Evolutionary conservation across 2,888 invertebrate genomes (phyloP), one percentile per base, ranked within the genome.

Genomic region (Apamea sordens): DNA sequence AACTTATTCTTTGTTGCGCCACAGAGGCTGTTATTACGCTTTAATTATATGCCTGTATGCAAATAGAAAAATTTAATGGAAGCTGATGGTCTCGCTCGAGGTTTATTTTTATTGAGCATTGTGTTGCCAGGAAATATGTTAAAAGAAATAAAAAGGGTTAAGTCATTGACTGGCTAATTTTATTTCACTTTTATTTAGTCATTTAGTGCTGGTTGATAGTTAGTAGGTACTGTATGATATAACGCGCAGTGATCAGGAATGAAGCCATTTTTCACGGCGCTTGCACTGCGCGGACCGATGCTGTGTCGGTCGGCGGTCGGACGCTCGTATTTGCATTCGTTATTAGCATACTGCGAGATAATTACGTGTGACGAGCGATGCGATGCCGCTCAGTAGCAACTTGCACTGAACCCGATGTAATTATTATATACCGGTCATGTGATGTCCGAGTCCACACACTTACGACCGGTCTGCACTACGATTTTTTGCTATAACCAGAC

Each of bases 1-100:
- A 96, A 96, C 95, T 96, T 95, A 97, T 96, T 96, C 96, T 96
- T 94, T 96, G 96, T 96, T 96, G 94, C 96, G 92, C 95, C 94
- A 96, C 95, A 93, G 94, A 95, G 94, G 94, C 95, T 95, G 95
- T 95, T 96, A 96, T 97, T 96, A 96, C 93, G 92, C 94, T 94
- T 95, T 97, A 97, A 96, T 97, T 96, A 95, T 93, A 96, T 93
- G 92, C 92, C 94, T 92, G 95, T 95, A 96, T 96, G 96, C 95
- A 96, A 96, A 96, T 96, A 95, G 94, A 94, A 94, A 95, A 93
- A 93, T 94, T 93, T 95, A 94, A 96, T 96, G 95, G 95, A 94
- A 94, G 94, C 92, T 92, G 93, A 95, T 94, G 93, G 93, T 94
- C 92, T 94, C 90, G 91, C 90, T 92, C 92, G 91, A 92, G 88